Base-by-base conservation (phyloP, 92 coral and sea anemone species). In the Chrysogorgia sp. region DNA sequence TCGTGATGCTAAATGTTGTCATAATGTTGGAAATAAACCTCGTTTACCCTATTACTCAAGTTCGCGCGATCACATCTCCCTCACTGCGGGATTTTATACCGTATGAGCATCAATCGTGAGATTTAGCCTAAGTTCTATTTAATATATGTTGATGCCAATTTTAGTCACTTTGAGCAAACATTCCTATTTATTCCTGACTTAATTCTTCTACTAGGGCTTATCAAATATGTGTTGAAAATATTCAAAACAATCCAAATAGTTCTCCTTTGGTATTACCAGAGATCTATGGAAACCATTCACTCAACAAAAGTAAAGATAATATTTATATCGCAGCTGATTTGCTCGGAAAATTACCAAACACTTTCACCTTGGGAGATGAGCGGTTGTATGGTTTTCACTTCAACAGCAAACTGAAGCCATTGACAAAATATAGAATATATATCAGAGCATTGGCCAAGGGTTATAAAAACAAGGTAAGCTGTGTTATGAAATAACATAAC, bases 401-500 rank as follows among this genome's bases (percentile, higher is more conserved):
- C 22, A 71, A 71, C 23, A 30, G 25, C 35, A 50, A 35, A 71
- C 63, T 71, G 15, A 17, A 28, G 63, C 78, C 78, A 15, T 22
- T 71, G 53, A 71, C 78, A 19, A 71, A 50, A 71, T 71, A 71
- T 37, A 50, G 78, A 53, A 71, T 71, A 71, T 71, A 71, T 24
- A 22, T 71, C 63, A 71, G 78, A 71, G 63, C 78, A 50, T 33
- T 71, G 49, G 78, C 78, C 7, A 71, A 52, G 29, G 15, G n/a
- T 35, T 32, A 10, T 32, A 10, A 22, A 21, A 29, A 68, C 15
- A 26, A 47, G 58, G 75, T 68, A 41, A 68, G 58, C 21, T 20
- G 22, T 25, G 22, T n/a, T n/a, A n/a, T n/a, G n/a, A n/a, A n/a
- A n/a, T n/a, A n/a, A n/a, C n/a, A n/a, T n/a, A n/a, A n/a, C n/a